phyloP scores from a whole-genome alignment of 53 echinoderm and acorn worm species.

The Pentamera pediparva region DNA sequence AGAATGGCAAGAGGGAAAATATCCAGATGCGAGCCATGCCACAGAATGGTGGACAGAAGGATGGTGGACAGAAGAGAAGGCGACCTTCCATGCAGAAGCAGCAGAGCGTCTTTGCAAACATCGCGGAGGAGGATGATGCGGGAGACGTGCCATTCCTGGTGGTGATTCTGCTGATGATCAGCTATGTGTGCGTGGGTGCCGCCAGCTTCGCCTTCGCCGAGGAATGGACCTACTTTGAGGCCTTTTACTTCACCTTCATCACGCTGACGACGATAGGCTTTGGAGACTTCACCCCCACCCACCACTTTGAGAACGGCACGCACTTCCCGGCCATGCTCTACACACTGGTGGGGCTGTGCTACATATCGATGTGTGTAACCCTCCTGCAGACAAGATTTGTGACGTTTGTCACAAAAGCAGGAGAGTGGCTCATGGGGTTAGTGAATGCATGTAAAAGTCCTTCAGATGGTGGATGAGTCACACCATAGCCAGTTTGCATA shows the following conservation, averaged over 20 bases:
- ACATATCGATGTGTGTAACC: conserved; percentile 59
- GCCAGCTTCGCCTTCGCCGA: conserved; percentile 39
- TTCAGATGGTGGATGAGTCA: too few species aligned
- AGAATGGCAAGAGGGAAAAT: too few species aligned
- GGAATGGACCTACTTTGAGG: conserved; percentile 45
- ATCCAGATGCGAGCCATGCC: background rate
- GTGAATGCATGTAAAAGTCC: background rate
- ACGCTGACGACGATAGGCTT: conserved; percentile 66
- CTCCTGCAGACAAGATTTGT: conserved; percentile 35
- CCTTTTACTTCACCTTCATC: conserved; percentile 58
- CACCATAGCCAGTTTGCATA: too few species aligned
- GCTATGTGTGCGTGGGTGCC: conserved; percentile 50
- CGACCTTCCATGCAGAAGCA: background rate
- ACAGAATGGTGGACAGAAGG: background rate
- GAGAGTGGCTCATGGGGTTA: background rate
- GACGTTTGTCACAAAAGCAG: background rate
- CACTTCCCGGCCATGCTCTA: conserved; percentile 50
- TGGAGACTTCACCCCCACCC: conserved; percentile 47
- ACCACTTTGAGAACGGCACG: conserved; percentile 43
- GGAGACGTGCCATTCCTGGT: conserved; percentile 49
- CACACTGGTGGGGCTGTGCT: conserved; percentile 48
- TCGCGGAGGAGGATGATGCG: conserved; percentile 17
- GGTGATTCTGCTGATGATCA: conserved; percentile 33
- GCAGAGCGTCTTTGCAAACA: conserved; percentile 16
- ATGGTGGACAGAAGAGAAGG: background rate